Conservation (phyloP, 2,113 vertebrate species). For the Pontoporia blainvillei region DNA sequence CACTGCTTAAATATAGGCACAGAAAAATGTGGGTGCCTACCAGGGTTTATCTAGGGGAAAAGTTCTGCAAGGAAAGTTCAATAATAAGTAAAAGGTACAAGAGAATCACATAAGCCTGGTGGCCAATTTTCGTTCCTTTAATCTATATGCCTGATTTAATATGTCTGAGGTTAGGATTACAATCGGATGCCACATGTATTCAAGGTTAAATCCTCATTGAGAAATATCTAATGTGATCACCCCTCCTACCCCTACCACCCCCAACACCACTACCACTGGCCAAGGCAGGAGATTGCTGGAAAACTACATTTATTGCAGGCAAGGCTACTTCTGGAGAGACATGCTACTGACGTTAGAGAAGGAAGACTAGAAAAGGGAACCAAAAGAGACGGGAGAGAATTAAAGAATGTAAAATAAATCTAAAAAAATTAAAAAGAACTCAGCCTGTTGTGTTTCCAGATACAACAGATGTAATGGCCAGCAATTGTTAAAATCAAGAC, state of each 20-base stretch:
- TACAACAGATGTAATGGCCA: neutral
- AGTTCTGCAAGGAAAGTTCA: neutral
- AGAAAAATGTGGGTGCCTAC: neutral
- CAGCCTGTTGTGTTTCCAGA: neutral
- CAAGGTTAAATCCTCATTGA: neutral
- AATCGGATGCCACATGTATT: neutral
- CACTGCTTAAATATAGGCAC: neutral
- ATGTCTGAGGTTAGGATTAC: neutral
- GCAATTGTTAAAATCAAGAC: neutral
- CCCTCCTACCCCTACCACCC: accelerated
- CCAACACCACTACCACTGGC: neutral
- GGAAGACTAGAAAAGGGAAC: neutral
- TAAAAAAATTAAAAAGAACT: neutral
- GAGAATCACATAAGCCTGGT: neutral
- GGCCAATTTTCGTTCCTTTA: neutral
- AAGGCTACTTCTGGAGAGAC: neutral
- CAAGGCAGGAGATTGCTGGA: neutral
- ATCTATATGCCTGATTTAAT: neutral
- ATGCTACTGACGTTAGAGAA: neutral
- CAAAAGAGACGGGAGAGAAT: neutral
- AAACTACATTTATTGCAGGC: neutral
- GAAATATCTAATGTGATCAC: neutral
- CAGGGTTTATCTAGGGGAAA: neutral
- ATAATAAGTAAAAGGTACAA: neutral
- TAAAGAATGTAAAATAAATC: neutral